These are phyloP conservation scores for Oscheius sp. DNA, from an alignment of 1,140 invertebrate species.

Conservation along the genomic window DNA sequence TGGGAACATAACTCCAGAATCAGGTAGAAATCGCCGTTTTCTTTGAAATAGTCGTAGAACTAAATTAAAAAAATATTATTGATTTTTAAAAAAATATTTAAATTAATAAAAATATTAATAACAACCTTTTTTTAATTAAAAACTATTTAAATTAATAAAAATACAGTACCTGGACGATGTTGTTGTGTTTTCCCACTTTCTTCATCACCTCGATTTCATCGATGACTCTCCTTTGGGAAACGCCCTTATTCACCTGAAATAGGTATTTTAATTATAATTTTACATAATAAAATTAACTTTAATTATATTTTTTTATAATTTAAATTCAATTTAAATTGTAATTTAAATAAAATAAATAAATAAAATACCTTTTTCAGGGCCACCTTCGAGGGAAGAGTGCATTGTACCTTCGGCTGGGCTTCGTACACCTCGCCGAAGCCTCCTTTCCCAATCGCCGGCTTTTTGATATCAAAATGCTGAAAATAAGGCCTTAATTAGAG, in stretches of 20 bases:
- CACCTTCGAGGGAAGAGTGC: background rate
- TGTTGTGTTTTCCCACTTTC: background rate
- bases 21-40: slow-evolving; percentile 9
- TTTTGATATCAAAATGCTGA: too few relatives aligned
- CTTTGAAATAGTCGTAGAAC: slow-evolving; percentile 12
- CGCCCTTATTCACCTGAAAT: background rate
- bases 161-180: background rate
- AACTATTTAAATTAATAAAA: too few relatives aligned
- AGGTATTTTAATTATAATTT: background rate
- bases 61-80: background rate
- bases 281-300: background rate
- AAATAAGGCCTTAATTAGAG: too few relatives aligned
- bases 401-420: background rate
- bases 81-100: too few relatives aligned
- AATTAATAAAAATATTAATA: too few relatives aligned
- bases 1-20: slow-evolving; percentile 17
- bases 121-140: too few relatives aligned
- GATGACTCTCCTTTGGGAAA: background rate
- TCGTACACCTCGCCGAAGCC: background rate
- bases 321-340: background rate
- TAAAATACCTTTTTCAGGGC: background rate
- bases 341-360: background rate
- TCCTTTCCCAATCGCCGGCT: background rate
- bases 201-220: background rate
- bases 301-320: background rate